phyloP scores from a whole-genome alignment of 2,797 vertebrate genomes.

The Caiman crocodilus region DNA sequence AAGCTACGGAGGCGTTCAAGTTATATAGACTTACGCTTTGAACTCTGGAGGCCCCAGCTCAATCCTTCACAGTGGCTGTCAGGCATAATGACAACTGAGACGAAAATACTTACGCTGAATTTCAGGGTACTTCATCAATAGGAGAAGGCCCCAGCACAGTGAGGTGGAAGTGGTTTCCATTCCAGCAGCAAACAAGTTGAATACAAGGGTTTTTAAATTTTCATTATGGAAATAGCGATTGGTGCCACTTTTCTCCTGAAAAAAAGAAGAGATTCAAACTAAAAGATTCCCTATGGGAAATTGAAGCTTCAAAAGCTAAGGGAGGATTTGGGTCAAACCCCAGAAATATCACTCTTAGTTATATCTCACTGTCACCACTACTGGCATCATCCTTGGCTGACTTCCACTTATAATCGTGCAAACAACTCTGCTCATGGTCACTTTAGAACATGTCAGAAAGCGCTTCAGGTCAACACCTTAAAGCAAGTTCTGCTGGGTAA shows the following conservation, averaged over 20 bases:
- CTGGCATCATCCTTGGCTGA: too few relatives aligned
- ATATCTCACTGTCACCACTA: too few relatives aligned
- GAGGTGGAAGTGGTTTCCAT: conserved; percentile 71
- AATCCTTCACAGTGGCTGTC: too few relatives aligned
- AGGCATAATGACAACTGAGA: too few relatives aligned
- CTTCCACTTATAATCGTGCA: too few relatives aligned
- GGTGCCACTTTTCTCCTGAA: conserved; percentile 1
- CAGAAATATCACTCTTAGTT: not conserved
- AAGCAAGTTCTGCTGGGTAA: too few relatives aligned
- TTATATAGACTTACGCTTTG: too few relatives aligned
- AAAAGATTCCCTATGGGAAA: not conserved
- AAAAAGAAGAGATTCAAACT: not conserved
- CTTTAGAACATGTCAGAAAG: too few relatives aligned
- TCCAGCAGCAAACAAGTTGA: conserved; percentile 64
- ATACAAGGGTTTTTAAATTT: conserved; percentile 32
- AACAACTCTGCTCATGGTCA: too few relatives aligned
- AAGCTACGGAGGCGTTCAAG: too few relatives aligned
- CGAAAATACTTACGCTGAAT: conserved; percentile 63
- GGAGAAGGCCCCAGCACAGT: conserved; percentile 67
- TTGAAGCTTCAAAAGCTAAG: not conserved
- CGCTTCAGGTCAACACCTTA: too few relatives aligned
- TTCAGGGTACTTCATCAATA: conserved; percentile 74
- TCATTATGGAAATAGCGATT: conserved; percentile 35
- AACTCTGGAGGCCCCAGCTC: too few relatives aligned
- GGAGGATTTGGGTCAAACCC: not conserved